Evolutionary conservation across 1,140 invertebrate genomes (phyloP), one percentile per base, ranked within the genome.

Genomic region (Octopus sinensis): DNA sequence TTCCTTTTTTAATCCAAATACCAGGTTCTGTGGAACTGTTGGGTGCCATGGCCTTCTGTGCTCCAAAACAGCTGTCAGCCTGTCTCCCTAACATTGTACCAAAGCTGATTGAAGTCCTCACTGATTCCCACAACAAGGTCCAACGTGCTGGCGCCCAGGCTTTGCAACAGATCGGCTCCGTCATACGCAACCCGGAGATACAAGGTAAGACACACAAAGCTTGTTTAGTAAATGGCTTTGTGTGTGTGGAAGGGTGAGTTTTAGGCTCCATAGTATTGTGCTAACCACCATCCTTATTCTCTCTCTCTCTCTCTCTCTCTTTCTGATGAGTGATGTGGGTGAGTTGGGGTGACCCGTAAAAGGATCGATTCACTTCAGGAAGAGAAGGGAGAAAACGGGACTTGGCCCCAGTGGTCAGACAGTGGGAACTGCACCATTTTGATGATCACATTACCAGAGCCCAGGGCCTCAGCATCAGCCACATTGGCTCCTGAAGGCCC

Each of bases 161-260:
- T 78, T 92, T 99, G 4, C 95, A 95, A 90, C 96, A 98, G 84
- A 99, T 99, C 89, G 98, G 97, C 30, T 97, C 96, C 79, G 98
- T 99, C 73, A 99, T 99, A 82, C 93, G 96, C 84, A 99, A 99
- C 93, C 98, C 98, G 0, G 98, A 99, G 92, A 99, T 99, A 91
- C 96, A 98, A 93, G 94, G 94, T 95, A 90, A 78, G 80, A 53
- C 51, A 53, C 17, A 82, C 9, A 62, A 62, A 62, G 17, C 9
- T 62, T 62, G 9, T 17, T 52, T 30, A 4, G 9, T 62, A 62
- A 17, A 17, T 4, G 9, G 56, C 1, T 12, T 62, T 62, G 56
- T 62, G 68, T 9, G 56, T 62, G 9, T 62, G 56, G 56, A 62
- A 12, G 17, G 17, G 4, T 62, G 9, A 17, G 9, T 62, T 12